A percentile compares a stretch with the other conserved stretches of the same genome.
Conservation (phyloP, 2,113 vertebrate species). For the Tachuris rubrigastra region DNA sequence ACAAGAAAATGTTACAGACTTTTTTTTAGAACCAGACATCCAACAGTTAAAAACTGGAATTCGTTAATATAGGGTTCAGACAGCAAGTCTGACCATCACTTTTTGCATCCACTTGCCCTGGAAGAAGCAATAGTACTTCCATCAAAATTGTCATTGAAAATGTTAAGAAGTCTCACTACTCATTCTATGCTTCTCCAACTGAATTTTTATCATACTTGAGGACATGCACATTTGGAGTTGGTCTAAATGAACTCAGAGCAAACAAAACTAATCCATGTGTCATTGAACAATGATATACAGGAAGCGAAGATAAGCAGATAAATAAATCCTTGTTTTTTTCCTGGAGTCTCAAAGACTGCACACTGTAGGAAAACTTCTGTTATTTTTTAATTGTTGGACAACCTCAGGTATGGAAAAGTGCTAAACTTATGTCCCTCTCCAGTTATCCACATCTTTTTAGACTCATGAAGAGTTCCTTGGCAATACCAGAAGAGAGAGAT, state of each 20-base stretch:
- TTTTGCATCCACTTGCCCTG: not conserved
- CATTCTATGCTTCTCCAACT: not conserved
- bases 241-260: constrained; percentile 4
- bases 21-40: not conserved
- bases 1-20: not conserved
- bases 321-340: not conserved
- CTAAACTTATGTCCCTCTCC: not conserved
- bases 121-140: not conserved
- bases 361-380: not conserved
- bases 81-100: not conserved
- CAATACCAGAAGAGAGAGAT: not conserved
- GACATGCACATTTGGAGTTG: not conserved
- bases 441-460: not conserved
- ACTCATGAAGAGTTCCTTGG: not conserved
- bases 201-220: not conserved
- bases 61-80: not conserved
- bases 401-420: not conserved
- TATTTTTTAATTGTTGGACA: not conserved
- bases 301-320: not conserved
- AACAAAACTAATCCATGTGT: constrained; percentile 31
- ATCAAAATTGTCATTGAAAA: not conserved
- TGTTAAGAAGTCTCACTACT: not conserved
- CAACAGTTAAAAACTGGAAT: not conserved
- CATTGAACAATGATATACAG: not conserved
- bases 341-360: not conserved